Conservation (phyloP, 2,113 vertebrate species). For the Anguilla rostrata region DNA sequence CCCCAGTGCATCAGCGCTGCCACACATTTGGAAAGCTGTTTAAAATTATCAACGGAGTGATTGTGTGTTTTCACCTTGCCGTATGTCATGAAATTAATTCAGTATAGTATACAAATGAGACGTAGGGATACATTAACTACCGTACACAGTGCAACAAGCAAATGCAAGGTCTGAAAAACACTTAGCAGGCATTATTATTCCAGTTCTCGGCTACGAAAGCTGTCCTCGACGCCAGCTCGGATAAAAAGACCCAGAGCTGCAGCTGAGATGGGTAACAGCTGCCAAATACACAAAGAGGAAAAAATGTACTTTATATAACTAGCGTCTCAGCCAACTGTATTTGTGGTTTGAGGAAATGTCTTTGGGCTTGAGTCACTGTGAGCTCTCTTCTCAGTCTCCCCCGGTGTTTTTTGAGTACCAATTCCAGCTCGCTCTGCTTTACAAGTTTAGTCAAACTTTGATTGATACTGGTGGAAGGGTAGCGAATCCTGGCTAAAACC, state of each 20-base stretch:
- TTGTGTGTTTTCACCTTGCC: not conserved
- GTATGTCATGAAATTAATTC: slow-evolving; percentile 24
- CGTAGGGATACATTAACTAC: not conserved
- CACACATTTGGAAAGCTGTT: not conserved
- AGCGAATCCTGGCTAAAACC: not conserved
- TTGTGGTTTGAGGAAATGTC: slow-evolving; percentile 65
- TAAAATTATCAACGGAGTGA: slow-evolving; percentile 19
- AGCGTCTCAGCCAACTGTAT: slow-evolving; percentile 56
- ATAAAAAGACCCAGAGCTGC: slow-evolving; percentile 39
- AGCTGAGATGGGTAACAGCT: slow-evolving; percentile 41
- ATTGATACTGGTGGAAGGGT: not conserved
- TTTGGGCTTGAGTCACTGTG: slow-evolving; percentile 60
- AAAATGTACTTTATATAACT: slow-evolving; percentile 62
- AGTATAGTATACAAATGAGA: slow-evolving; percentile 9
- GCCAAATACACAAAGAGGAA: slow-evolving; percentile 40
- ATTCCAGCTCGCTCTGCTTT: slow-evolving; percentile 1
- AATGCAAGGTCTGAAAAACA: slow-evolving; percentile 24
- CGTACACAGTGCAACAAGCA: slow-evolving; percentile 25
- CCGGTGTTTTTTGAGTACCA: slow-evolving; percentile 14
- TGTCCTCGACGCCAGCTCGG: slow-evolving; percentile 30
- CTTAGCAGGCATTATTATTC: slow-evolving; percentile 39
- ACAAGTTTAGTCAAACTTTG: slow-evolving; percentile 1
- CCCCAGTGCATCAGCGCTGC: not conserved
- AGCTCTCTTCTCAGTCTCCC: slow-evolving; percentile 33
- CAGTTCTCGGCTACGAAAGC: not conserved